Conservation (phyloP, 2,797 vertebrate genomes). For the Chromis chromis region DNA sequence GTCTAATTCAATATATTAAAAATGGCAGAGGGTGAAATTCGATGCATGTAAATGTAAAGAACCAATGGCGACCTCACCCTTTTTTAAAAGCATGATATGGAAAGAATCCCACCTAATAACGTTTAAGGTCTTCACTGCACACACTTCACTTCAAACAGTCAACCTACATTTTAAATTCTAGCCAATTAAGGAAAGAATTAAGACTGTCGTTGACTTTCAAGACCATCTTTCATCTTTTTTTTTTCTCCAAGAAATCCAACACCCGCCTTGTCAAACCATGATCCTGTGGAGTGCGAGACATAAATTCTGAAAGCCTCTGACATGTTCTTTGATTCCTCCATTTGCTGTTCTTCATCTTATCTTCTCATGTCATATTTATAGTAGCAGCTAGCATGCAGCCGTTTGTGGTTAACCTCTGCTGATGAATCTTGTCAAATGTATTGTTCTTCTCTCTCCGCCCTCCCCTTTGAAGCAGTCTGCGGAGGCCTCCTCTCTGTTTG, state of each 20-base stretch:
- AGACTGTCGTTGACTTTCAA: slow-evolving; percentile 44
- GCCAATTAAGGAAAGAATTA: slow-evolving; percentile 61
- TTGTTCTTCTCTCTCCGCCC: slow-evolving; percentile 56
- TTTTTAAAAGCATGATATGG: slow-evolving; percentile 12
- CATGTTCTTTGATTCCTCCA: slow-evolving; percentile 71
- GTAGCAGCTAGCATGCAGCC: slow-evolving; percentile 66
- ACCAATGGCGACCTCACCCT: slow-evolving; percentile 19
- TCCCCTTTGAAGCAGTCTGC: slow-evolving; percentile 64
- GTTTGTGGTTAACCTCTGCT: slow-evolving; percentile 73
- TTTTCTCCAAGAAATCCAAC: slow-evolving; percentile 42
- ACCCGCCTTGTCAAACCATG: slow-evolving; percentile 47
- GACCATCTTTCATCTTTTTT: slow-evolving; percentile 22
- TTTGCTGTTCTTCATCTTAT: slow-evolving; percentile 65
- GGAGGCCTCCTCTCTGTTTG: slow-evolving; percentile 56
- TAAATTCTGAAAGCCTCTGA: slow-evolving; percentile 54
- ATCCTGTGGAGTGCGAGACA: slow-evolving; percentile 28
- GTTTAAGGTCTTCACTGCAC: slow-evolving; percentile 15
- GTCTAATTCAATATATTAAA: slow-evolving; percentile 13
- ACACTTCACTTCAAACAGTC: slow-evolving; percentile 39
- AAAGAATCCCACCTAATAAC: slow-evolving; percentile 26
- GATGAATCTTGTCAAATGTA: slow-evolving; percentile 73
- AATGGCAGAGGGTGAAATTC: slow-evolving; percentile 20
- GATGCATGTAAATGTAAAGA: slow-evolving; percentile 35
- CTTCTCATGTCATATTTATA: slow-evolving; percentile 64
- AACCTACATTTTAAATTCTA: slow-evolving; percentile 47